phyloP scores from a whole-genome alignment of 2,888 invertebrate species.

The Drosophila falleni region DNA sequence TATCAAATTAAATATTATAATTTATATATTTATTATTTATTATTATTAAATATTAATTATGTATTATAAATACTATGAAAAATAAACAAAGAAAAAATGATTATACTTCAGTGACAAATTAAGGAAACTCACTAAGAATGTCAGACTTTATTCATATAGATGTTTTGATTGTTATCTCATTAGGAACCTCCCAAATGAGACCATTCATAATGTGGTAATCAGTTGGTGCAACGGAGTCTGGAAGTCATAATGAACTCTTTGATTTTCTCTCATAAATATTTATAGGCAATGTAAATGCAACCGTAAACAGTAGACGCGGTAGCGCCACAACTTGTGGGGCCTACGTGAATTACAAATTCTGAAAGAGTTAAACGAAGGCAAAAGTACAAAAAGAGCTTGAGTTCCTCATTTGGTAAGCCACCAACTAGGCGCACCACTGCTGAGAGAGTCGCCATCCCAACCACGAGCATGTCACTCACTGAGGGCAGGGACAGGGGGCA shows the following conservation, averaged over 20 bases:
- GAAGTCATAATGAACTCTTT: conserved; percentile 62
- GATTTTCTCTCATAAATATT: conserved; percentile 76
- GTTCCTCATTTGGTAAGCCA: conserved; percentile 81
- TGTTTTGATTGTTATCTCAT: conserved; percentile 15
- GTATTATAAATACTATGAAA: not conserved
- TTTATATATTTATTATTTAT: not conserved
- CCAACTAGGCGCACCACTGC: conserved; percentile 74
- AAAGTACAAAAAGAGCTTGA: conserved; percentile 33
- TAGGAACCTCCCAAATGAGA: conserved; percentile 2
- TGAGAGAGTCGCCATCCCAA: conserved; percentile 32
- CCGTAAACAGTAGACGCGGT: conserved; percentile 37
- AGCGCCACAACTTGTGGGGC: conserved; percentile 79
- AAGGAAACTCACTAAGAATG: not conserved
- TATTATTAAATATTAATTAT: not conserved
- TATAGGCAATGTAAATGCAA: conserved; percentile 70
- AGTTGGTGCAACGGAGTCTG: not conserved
- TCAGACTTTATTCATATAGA: not conserved
- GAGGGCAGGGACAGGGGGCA: not conserved
- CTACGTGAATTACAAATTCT: conserved; percentile 71
- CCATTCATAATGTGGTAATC: conserved; percentile 36
- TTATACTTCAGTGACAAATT: not conserved
- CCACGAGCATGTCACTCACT: conserved; percentile 41
- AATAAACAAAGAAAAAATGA: not conserved
- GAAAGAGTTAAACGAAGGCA: conserved; percentile 46
- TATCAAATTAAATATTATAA: not conserved